Percentiles rank a stretch among this genome's conserved stretches.
phyloP scores from a whole-genome alignment of 2,113 vertebrate species.

The Puntigrus tetrazona region DNA sequence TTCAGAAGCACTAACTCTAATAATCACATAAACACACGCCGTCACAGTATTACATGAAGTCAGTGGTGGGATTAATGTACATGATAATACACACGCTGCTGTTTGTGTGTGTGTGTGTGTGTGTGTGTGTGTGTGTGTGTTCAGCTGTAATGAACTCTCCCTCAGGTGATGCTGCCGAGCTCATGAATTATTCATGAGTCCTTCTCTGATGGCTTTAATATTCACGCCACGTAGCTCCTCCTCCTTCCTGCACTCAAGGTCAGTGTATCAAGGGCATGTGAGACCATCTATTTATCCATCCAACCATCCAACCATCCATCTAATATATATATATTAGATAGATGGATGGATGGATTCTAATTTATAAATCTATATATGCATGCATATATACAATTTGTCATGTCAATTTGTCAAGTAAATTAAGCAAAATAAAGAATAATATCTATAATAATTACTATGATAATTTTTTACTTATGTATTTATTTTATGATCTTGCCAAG shows the following conservation, averaged over 20 bases:
- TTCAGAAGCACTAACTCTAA: not conserved
- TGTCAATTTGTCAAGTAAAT: too few relatives aligned
- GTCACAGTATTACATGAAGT: conserved; percentile 24
- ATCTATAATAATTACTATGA: too few relatives aligned
- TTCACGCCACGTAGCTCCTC: conserved; percentile 37
- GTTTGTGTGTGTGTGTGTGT: conserved; percentile 1
- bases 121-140: conserved; percentile 29
- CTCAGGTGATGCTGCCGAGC: conserved; percentile 16
- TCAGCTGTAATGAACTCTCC: not conserved
- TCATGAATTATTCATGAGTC: conserved; percentile 56
- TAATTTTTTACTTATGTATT: too few relatives aligned
- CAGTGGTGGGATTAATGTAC: conserved; percentile 5
- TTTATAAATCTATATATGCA: too few relatives aligned
- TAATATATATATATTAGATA: too few relatives aligned
- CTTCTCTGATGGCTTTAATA: conserved; percentile 44
- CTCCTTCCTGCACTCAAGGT: conserved; percentile 41
- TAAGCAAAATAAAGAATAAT: too few relatives aligned
- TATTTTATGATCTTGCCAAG: not conserved
- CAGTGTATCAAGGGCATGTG: conserved; percentile 17
- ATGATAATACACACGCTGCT: not conserved
- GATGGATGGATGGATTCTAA: too few relatives aligned
- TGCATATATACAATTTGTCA: too few relatives aligned
- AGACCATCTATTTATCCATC: not conserved
- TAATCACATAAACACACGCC: conserved; percentile 5
- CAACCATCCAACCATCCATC: not conserved